These are phyloP conservation scores for Idaea biselata DNA, from an alignment of 2,888 invertebrate species.

Conservation along the genomic window DNA sequence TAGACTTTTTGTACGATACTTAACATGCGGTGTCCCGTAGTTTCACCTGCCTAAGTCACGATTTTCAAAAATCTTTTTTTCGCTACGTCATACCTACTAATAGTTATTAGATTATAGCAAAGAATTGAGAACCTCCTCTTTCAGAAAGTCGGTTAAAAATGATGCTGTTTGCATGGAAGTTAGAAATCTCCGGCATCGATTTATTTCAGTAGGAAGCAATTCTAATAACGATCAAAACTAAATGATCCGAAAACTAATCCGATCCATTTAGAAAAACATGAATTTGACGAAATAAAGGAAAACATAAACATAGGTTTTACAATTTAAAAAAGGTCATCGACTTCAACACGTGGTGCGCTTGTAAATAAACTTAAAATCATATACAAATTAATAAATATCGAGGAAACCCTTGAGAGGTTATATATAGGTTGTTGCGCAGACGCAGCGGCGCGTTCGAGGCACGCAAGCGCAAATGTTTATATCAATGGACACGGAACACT, in stretches of 20 bases:
- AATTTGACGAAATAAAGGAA: slow-evolving; percentile 42
- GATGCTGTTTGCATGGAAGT: too few relatives aligned
- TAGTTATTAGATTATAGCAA: too few relatives aligned
- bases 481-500: slow-evolving; percentile 55
- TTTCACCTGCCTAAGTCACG: too few relatives aligned
- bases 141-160: too few relatives aligned
- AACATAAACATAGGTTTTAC: slow-evolving; percentile 39
- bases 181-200: too few relatives aligned
- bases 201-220: not conserved
- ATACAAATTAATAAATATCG: slow-evolving; percentile 73
- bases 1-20: too few relatives aligned
- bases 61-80: too few relatives aligned
- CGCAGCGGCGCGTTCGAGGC: slow-evolving; percentile 50
- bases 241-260: slow-evolving; percentile 14
- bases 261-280: slow-evolving; percentile 32
- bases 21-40: too few relatives aligned
- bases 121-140: too few relatives aligned
- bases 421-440: slow-evolving; percentile 69
- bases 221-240: not conserved
- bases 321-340: slow-evolving; percentile 51
- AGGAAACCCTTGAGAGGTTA: slow-evolving; percentile 74
- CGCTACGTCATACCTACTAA: too few relatives aligned
- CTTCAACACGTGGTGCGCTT: slow-evolving; percentile 62
- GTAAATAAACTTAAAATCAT: slow-evolving; percentile 69
- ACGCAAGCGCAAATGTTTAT: slow-evolving; percentile 63